phyloP scores from a whole-genome alignment of 1,140 invertebrate species.

The Heliconius hewitsoni region DNA sequence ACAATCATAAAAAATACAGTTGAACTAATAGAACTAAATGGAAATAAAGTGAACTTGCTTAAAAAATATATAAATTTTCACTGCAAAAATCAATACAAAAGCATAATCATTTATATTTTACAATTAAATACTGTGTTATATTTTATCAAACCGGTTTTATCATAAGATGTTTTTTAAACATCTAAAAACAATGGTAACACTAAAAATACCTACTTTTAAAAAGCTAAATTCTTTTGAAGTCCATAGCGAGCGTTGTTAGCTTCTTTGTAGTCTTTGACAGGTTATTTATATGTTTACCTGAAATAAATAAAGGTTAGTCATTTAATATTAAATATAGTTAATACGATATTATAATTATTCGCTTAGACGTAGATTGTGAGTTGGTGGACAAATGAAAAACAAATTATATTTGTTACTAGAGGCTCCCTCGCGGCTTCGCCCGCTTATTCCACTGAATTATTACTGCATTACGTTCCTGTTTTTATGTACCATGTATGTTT shows the following conservation, averaged over 20 bases:
- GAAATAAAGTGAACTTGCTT: no score
- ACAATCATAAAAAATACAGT: no score
- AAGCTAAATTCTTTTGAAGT: conserved; percentile 15
- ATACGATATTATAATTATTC: background rate
- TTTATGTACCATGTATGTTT: no score
- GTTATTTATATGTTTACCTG: conserved; percentile 20
- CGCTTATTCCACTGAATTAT: no score
- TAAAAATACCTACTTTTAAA: conserved; percentile 11
- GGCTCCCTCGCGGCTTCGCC: no score
- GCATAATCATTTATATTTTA: background rate
- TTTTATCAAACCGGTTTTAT: no score
- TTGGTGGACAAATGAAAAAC: background rate
- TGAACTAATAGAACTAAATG: no score
- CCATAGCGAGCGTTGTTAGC: background rate
- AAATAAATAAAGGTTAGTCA: background rate
- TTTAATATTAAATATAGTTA: background rate
- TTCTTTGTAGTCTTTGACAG: conserved; percentile 10
- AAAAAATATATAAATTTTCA: no score
- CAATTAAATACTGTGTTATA: background rate
- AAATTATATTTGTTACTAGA: no score
- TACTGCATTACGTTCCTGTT: no score
- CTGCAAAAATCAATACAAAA: no score
- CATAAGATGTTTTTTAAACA: background rate
- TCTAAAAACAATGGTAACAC: background rate
- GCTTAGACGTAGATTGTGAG: background rate